phyloP scores from a whole-genome alignment of 2,888 invertebrate species.

The Limnephilus rhombicus region DNA sequence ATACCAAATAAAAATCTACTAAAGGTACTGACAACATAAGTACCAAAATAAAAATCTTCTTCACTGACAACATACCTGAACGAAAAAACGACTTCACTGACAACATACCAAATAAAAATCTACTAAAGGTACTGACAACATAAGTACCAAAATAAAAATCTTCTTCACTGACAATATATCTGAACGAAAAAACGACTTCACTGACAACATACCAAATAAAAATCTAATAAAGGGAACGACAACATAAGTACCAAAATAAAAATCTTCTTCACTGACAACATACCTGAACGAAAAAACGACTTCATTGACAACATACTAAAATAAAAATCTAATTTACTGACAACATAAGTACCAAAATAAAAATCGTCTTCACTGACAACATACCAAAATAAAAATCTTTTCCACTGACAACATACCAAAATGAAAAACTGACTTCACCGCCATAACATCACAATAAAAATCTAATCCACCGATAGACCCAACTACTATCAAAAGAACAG shows the following conservation, averaged over 20 bases:
- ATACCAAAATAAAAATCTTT: background rate
- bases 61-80: background rate
- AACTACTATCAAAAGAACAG: slow-evolving; percentile 3
- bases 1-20: background rate
- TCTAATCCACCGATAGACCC: background rate
- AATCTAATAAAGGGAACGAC: background rate
- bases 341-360: no score
- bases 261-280: background rate
- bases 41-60: background rate
- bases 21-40: background rate
- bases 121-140: background rate
- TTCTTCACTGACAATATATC: no score
- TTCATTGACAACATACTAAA: background rate
- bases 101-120: background rate
- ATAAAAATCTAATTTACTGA: no score
- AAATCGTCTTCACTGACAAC: no score
- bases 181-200: background rate
- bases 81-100: background rate
- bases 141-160: no score
- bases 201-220: background rate
- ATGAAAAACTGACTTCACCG: background rate
- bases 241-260: background rate
- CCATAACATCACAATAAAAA: background rate
- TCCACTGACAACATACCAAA: background rate
- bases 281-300: background rate